Conservation (phyloP, 37 sponge, comb jelly and placozoan genomes). For the Cladorhizidae sp. region DNA sequence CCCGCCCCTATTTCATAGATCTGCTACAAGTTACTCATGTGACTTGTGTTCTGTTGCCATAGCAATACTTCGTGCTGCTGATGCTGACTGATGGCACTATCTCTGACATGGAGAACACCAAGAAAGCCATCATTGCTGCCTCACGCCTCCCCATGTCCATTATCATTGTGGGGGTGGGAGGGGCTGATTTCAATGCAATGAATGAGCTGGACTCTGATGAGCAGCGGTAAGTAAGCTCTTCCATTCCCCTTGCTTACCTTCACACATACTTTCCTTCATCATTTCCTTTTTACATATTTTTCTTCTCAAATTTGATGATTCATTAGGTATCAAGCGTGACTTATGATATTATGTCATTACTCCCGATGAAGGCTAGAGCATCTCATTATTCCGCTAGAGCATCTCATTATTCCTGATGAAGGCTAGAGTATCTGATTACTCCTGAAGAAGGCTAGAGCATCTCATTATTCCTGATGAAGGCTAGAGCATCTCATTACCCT, state of each 20-base stretch:
- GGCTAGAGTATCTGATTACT: no score
- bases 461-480: no score
- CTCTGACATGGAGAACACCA: conserved; percentile 87
- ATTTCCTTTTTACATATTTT: no score
- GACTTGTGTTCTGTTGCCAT: neutral
- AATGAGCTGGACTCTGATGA: conserved; percentile 85
- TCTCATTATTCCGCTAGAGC: no score
- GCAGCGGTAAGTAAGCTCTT: conserved; percentile 36
- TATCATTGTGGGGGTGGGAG: conserved; percentile 94
- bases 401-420: no score
- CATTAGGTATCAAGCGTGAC: no score
- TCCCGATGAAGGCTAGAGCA: no score
- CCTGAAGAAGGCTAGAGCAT: no score
- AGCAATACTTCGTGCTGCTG: conserved; percentile 92
- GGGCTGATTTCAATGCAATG: conserved; percentile 82
- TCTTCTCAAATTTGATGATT: no score
- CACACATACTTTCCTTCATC: neutral
- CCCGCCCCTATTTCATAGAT: no score
- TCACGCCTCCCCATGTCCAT: conserved; percentile 88
- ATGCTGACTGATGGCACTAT: conserved; percentile 91
- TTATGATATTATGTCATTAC: no score
- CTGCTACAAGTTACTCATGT: neutral
- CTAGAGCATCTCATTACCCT: no score
- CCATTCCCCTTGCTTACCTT: neutral
- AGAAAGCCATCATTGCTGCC: conserved; percentile 76